A percentile compares a stretch with the other conserved stretches of the same genome.
phyloP scores from a whole-genome alignment of 2,113 vertebrate genomes.

The Meriones unguiculatus region DNA sequence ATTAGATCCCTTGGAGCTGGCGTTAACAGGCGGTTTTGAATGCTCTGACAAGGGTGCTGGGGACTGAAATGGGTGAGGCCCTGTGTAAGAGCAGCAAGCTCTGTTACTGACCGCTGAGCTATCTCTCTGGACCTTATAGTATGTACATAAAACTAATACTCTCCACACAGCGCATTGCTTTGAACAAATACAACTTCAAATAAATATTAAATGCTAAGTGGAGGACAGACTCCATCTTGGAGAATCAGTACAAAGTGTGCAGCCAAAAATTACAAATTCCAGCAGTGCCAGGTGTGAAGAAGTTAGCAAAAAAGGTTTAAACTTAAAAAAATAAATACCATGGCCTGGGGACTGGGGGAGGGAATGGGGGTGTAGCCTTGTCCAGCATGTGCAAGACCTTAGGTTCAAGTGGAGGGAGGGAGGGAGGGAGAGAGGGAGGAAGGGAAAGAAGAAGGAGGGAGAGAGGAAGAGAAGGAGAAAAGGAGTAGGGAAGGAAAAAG shows the following conservation, averaged over 20 bases:
- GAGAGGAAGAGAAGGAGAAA: too few species aligned
- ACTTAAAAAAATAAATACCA: background rate
- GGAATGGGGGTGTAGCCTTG: background rate
- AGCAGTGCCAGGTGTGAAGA: background rate
- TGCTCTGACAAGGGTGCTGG: background rate
- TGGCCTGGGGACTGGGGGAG: background rate
- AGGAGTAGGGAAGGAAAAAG: rapidly evolving
- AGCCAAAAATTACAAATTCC: background rate
- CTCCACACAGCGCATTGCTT: background rate
- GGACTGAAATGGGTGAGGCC: too few species aligned
- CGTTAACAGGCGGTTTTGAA: background rate
- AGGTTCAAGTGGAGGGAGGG: background rate
- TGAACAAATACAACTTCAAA: slow-evolving; percentile 34
- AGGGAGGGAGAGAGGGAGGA: background rate
- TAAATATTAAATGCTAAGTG: slow-evolving; percentile 5
- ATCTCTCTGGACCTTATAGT: background rate
- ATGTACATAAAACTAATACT: slow-evolving; percentile 4
- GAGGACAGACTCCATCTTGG: background rate
- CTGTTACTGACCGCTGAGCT: background rate
- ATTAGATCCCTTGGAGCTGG: background rate
- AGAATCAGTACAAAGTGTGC: background rate
- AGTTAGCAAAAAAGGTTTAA: background rate
- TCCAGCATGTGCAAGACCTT: background rate
- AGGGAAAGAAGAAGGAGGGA: rapidly evolving
- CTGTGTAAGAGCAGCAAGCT: background rate